Conservation (phyloP, 2,113 vertebrate species). For the Tragelaphus buxtoni region DNA sequence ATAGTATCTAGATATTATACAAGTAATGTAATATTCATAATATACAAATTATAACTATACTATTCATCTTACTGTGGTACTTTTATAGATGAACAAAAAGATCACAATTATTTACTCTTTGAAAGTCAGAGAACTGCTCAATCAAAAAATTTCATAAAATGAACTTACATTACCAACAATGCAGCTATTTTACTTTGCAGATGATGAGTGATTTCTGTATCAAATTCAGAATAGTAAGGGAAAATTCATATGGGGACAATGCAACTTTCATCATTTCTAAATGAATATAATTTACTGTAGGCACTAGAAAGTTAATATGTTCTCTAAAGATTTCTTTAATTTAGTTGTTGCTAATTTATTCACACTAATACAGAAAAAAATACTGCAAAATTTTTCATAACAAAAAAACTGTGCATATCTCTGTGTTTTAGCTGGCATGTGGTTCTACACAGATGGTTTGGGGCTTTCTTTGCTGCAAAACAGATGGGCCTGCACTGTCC, state of each 20-base stretch:
- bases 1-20: not conserved
- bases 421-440: conserved; percentile 90
- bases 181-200: conserved; percentile 57
- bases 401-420: conserved; percentile 90
- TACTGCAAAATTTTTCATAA: conserved; percentile 88
- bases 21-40: not conserved
- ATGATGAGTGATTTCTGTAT: conserved; percentile 51
- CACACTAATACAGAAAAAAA: conserved; percentile 87
- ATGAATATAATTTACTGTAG: conserved; percentile 74
- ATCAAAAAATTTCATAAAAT: conserved; percentile 56
- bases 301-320: conserved; percentile 83
- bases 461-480: conserved; percentile 96
- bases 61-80: conserved; percentile 28
- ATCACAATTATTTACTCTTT: conserved; percentile 19
- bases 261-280: conserved; percentile 78
- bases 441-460: conserved; percentile 95
- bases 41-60: not conserved
- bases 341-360: conserved; percentile 89
- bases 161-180: conserved; percentile 42
- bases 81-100: not conserved
- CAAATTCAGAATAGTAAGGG: conserved; percentile 58
- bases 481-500: conserved; percentile 96
- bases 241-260: conserved; percentile 65
- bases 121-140: conserved; percentile 28
- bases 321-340: conserved; percentile 87